Percentiles rank a stretch among this genome's conserved stretches.
These are phyloP conservation scores for Danio tinwini DNA, from an alignment of 2,797 vertebrate genomes.

Conservation along the genomic window DNA sequence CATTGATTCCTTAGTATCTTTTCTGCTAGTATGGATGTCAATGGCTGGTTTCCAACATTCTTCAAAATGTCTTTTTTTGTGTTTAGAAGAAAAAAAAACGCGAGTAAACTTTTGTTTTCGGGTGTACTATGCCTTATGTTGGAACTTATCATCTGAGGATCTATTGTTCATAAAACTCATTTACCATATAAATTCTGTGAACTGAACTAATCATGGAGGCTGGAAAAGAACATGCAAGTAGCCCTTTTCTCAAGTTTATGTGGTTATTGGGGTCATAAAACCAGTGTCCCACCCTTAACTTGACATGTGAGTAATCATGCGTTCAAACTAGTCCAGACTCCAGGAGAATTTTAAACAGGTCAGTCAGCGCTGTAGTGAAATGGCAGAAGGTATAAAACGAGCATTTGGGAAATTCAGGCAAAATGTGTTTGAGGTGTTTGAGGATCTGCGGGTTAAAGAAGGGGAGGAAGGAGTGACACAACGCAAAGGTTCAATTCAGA, in stretches of 20 bases:
- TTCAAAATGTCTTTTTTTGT: too few relatives aligned
- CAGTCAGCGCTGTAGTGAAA: not conserved
- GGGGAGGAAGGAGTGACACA: not conserved
- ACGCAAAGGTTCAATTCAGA: constrained; percentile 26
- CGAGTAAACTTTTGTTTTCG: too few relatives aligned
- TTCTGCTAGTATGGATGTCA: too few relatives aligned
- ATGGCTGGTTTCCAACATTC: too few relatives aligned
- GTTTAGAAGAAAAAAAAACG: too few relatives aligned
- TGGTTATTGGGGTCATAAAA: constrained; percentile 25
- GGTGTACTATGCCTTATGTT: not conserved
- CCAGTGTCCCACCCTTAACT: not conserved
- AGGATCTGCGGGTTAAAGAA: constrained; percentile 21
- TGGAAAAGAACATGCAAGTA: not conserved
- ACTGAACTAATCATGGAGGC: not conserved
- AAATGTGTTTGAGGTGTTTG: constrained; percentile 37
- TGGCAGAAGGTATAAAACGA: constrained; percentile 48
- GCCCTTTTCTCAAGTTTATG: not conserved
- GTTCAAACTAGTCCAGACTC: not conserved
- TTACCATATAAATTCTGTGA: not conserved
- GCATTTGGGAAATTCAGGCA: constrained; percentile 35
- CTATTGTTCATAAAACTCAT: constrained; percentile 5
- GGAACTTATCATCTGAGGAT: not conserved
- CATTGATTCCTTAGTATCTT: too few relatives aligned
- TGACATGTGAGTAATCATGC: not conserved
- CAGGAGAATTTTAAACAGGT: not conserved